Conservation (phyloP, 2,888 invertebrate genomes). For the Nephrotoma appendiculata region DNA sequence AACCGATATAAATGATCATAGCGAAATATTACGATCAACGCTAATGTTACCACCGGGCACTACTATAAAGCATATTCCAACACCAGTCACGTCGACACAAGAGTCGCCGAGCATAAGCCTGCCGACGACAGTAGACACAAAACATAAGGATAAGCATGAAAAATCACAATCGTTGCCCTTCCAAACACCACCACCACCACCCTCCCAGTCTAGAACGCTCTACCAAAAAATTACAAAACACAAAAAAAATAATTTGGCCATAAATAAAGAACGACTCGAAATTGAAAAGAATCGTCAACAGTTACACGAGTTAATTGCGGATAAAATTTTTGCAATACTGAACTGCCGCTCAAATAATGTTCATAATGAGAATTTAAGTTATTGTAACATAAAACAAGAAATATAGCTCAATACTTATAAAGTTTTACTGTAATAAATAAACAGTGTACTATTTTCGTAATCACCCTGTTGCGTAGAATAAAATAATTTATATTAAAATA, state of each 20-base stretch:
- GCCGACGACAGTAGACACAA: not conserved
- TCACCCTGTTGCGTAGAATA: not conserved
- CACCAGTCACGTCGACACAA: too few relatives aligned
- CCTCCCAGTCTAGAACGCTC: not conserved
- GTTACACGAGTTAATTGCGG: not conserved
- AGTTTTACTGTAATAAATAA: not conserved
- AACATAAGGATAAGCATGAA: not conserved
- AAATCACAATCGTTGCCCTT: not conserved
- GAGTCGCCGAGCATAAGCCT: not conserved
- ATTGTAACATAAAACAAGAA: not conserved
- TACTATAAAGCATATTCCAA: not conserved
- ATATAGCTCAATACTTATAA: not conserved
- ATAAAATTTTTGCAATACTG: not conserved
- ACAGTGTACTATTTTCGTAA: not conserved
- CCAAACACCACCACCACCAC: not conserved
- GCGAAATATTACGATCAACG: not conserved
- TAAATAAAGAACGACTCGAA: not conserved
- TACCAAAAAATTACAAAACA: not conserved
- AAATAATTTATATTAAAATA: not conserved
- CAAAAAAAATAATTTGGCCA: not conserved
- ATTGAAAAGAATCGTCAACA: not conserved
- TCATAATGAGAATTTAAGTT: not conserved
- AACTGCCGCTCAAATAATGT: not conserved
- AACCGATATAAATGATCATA: not conserved
- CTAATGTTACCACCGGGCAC: not conserved